Evolutionary conservation across 2,113 vertebrate species (phyloP).

Genomic region (Grantiella picta): DNA sequence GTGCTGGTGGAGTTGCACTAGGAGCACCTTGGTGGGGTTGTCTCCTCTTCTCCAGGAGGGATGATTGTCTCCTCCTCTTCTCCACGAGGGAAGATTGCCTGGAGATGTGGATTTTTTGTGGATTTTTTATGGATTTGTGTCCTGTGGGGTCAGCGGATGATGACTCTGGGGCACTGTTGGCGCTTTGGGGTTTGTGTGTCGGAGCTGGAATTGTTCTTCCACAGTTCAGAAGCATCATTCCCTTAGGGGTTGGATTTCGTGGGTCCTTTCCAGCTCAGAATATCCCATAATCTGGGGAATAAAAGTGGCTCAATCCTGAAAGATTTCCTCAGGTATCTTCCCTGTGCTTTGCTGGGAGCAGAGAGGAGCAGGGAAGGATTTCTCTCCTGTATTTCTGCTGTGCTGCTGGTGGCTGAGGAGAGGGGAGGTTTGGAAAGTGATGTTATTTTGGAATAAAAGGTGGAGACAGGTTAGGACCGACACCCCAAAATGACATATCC

Average conservation of each 20-base stretch:
- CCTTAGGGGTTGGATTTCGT: background rate
- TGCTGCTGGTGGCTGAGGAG: background rate
- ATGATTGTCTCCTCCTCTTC: too few relatives aligned
- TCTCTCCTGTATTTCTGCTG: background rate
- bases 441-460: fast-evolving
- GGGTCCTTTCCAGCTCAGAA: background rate
- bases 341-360: background rate
- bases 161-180: fast-evolving
- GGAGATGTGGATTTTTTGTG: background rate
- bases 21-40: fast-evolving
- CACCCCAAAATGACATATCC: fast-evolving
- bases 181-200: background rate
- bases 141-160: background rate
- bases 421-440: background rate
- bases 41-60: fast-evolving
- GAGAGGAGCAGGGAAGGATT: fast-evolving
- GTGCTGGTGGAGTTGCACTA: background rate
- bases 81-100: fast-evolving
- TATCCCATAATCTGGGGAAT: background rate
- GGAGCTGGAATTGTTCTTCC: background rate
- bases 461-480: background rate
- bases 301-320: background rate
- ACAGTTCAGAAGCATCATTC: background rate
- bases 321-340: fast-evolving
- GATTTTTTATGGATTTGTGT: fast-evolving